Base-by-base conservation (phyloP, 2,797 vertebrate genomes). In the Neomorphus geoffroyi region DNA sequence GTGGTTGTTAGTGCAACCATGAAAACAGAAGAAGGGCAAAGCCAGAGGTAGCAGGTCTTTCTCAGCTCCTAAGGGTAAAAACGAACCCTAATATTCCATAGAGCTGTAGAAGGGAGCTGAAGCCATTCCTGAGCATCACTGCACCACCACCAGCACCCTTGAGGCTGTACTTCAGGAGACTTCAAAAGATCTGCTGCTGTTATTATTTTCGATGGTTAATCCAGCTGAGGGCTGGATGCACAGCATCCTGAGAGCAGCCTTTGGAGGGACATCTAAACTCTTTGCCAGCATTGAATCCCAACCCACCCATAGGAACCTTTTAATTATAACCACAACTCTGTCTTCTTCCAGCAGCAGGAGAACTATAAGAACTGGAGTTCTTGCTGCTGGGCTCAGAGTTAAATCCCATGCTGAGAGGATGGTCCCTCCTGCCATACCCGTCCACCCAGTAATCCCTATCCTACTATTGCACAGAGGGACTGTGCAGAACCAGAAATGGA, bases 201-300 rank as follows among this genome's bases (percentile, higher is more conserved):
- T 45, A 28, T 13, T 46, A 19, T 65, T 67, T 73, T 28, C 62
- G 19, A 27, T 64, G 19, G 22, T 35, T 64, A 53, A 33, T 80
- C 65, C 35, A 32, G 23, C 24, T 71, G 65, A 84, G 65, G 57
- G 30, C 30, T 48, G 54, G 22, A 53, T n/a, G n/a, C 72, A 23
- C 0, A 4, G 33, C 27, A 35, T 18, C 26, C 61, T 0, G 0
- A 57, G 7, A 72, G 27, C 35, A 70, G 43, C 50, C 53, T 61
- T 60, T 1, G 7, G 64, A 80, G n/a, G 22, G 54, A 65, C 41
- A 64, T 23, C 30, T 2, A 0, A 65, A 56, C 11, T 58, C 56
- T 35, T 71, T 45, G 58, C 30, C 69, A 57, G n/a, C 50, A 28
- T 6, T 3, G 0, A 24, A 19, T 70, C 18, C 37, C 78, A 43